These are phyloP conservation scores for Pteromalus puparum DNA, from an alignment of 1,140 invertebrate genomes.

Conservation along the genomic window DNA sequence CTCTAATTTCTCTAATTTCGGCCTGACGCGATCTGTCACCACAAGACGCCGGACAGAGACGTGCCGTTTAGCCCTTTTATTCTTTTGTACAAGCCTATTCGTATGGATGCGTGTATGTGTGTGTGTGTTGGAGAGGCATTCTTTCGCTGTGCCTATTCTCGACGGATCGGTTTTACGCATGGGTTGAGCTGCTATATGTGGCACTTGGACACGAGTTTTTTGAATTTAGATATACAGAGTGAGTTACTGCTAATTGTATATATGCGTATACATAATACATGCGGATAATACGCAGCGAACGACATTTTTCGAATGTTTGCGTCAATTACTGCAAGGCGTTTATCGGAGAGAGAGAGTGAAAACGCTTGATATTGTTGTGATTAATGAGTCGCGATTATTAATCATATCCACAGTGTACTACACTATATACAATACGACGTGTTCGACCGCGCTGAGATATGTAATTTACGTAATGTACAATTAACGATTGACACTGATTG, in stretches of 20 bases:
- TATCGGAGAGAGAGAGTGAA: too few relatives aligned
- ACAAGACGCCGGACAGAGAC: constrained; percentile 52
- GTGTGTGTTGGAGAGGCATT: neutral
- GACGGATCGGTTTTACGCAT: neutral
- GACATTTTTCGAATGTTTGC: too few relatives aligned
- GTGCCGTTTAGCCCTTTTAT: constrained; percentile 32
- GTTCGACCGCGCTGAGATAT: too few relatives aligned
- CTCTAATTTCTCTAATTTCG: constrained; percentile 63
- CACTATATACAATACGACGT: too few relatives aligned
- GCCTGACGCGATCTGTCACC: constrained; percentile 58
- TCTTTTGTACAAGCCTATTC: neutral
- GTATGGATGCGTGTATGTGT: neutral
- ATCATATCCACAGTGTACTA: too few relatives aligned
- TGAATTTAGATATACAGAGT: neutral
- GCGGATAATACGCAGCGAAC: too few relatives aligned
- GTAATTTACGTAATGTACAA: neutral
- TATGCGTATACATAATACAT: too few relatives aligned
- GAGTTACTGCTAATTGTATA: too few relatives aligned
- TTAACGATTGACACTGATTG: neutral
- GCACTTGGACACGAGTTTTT: neutral
- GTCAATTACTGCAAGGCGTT: too few relatives aligned
- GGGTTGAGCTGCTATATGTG: neutral
- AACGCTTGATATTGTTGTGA: too few relatives aligned
- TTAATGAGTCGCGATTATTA: too few relatives aligned
- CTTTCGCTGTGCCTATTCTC: neutral